Evolutionary conservation across 2,797 vertebrate genomes (phyloP).

Genomic region (Cyclura pinguis): DNA sequence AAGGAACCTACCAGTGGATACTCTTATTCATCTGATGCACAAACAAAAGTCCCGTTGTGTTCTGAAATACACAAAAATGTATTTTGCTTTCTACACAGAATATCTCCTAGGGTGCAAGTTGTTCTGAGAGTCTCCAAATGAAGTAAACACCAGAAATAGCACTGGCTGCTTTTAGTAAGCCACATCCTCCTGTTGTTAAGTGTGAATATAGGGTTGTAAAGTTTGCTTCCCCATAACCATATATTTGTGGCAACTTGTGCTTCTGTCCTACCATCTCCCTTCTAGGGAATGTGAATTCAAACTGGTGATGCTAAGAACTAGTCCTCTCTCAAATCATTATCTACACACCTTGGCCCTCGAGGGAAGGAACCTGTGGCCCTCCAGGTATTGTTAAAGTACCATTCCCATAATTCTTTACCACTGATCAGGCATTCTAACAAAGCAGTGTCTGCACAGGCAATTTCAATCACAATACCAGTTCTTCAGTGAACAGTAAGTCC

Average conservation of each 20-base stretch:
- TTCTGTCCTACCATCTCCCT: neutral
- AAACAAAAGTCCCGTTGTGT: neutral
- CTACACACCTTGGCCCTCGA: neutral
- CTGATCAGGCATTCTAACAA: too few species aligned
- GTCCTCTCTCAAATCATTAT: neutral
- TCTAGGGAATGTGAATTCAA: neutral
- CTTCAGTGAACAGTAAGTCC: neutral
- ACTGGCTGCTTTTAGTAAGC: neutral
- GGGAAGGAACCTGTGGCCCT: neutral
- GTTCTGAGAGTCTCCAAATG: neutral
- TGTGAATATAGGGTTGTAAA: neutral
- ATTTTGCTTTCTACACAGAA: constrained; percentile 35
- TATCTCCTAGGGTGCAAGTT: neutral
- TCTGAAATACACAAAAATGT: constrained; percentile 53
- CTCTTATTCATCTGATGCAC: constrained; percentile 38
- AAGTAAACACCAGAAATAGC: constrained; percentile 8
- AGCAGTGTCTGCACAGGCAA: neutral
- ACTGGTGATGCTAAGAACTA: neutral
- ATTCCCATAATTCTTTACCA: too few species aligned
- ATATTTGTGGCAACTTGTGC: neutral
- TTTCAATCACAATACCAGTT: neutral
- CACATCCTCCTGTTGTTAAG: neutral
- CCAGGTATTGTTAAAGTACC: too few species aligned
- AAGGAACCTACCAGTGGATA: constrained; percentile 49
- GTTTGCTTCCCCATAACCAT: neutral